A percentile compares a stretch with the other conserved stretches of the same genome.
phyloP scores from a whole-genome alignment of 2,797 vertebrate genomes.

The Florisuga fusca region DNA sequence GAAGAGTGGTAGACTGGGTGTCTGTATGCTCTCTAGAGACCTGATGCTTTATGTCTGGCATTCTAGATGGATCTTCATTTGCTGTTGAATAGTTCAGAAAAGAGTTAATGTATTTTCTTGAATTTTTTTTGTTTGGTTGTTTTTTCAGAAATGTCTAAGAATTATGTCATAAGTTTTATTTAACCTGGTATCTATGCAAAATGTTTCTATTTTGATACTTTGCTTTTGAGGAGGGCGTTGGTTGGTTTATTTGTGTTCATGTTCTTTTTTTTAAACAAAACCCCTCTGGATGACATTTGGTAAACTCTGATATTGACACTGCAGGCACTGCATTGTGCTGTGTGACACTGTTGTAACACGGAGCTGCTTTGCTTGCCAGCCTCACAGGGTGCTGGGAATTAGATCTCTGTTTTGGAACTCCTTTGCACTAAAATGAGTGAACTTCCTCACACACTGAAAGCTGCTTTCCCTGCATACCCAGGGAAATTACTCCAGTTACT shows the following conservation, averaged over 20 bases:
- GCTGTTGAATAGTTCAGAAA: neutral
- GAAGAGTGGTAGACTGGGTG: neutral
- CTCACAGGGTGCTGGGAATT: neutral
- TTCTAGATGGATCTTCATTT: neutral
- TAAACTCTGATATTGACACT: neutral
- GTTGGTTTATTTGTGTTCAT: neutral
- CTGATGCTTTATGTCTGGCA: neutral
- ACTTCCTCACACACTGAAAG: neutral
- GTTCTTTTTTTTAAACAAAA: neutral
- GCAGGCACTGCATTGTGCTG: neutral
- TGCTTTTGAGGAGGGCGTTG: neutral
- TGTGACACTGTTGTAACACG: rapidly evolving
- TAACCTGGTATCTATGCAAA: neutral
- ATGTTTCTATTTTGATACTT: neutral
- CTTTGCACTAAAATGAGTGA: neutral
- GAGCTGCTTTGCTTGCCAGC: neutral
- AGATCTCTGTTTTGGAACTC: neutral
- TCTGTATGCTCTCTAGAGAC: neutral
- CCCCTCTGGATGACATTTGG: neutral
- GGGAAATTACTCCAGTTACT: neutral
- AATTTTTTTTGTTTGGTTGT: neutral
- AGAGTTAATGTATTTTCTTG: neutral
- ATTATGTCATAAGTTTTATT: neutral
- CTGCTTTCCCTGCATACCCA: neutral
- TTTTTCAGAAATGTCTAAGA: neutral